phyloP scores from a whole-genome alignment of 64 coral and sea anemone genomes.

The Montipora sp. region DNA sequence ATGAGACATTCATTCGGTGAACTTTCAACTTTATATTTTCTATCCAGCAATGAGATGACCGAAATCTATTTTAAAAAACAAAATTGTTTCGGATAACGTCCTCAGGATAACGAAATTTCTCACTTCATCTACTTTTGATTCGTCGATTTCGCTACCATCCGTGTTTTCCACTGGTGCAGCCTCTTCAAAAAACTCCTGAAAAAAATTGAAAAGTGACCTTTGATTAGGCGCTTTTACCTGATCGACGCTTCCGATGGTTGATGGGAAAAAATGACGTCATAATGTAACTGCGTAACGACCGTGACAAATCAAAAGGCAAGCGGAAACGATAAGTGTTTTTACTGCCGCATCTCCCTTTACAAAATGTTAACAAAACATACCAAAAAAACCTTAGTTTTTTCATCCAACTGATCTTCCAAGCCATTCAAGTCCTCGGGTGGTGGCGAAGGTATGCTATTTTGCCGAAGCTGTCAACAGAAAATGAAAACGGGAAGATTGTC shows the following conservation, averaged over 20 bases:
- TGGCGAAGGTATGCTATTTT: not conserved
- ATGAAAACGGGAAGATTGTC: not conserved
- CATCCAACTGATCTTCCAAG: not conserved
- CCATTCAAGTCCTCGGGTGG: not conserved
- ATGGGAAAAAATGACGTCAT: too few species aligned
- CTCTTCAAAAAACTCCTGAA: not conserved
- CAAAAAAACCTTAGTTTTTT: not conserved
- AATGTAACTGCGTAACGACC: not conserved
- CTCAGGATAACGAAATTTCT: not conserved
- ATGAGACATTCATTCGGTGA: too few species aligned
- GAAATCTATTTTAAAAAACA: not conserved
- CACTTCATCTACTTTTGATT: conserved; percentile 13
- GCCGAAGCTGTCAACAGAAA: not conserved
- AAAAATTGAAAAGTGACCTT: not conserved
- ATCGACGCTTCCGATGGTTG: too few species aligned
- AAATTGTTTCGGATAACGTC: not conserved
- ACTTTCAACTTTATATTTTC: too few species aligned
- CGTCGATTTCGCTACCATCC: not conserved
- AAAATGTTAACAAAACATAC: not conserved
- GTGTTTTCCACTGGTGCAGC: not conserved
- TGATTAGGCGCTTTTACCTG: too few species aligned
- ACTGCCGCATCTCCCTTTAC: too few species aligned
- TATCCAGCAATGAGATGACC: too few species aligned
- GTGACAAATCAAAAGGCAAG: too few species aligned
- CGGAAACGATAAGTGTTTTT: too few species aligned